phyloP scores from a whole-genome alignment of 1,140 invertebrate species.

The Drosophila nigrodunni region DNA sequence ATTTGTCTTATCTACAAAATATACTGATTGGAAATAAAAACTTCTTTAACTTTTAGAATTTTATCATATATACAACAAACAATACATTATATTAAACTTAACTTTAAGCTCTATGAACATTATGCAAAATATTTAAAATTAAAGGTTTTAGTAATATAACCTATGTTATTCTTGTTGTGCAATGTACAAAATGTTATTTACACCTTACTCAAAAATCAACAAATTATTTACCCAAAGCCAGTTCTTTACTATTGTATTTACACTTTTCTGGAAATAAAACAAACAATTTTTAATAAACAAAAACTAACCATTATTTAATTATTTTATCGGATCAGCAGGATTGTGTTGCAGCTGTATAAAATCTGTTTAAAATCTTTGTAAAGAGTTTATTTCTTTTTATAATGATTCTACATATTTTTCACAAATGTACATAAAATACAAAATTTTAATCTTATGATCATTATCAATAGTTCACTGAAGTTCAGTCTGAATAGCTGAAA shows the following conservation, averaged over 20 bases:
- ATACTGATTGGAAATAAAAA: too few relatives aligned
- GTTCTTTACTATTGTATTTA: background rate
- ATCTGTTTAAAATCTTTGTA: background rate
- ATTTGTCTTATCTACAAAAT: too few relatives aligned
- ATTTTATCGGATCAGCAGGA: too few relatives aligned
- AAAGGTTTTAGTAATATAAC: background rate
- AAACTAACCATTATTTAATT: background rate
- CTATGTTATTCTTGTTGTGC: background rate
- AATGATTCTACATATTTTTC: too few relatives aligned
- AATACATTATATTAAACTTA: background rate
- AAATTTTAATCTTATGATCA: too few relatives aligned
- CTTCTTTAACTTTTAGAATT: too few relatives aligned
- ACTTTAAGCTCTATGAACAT: background rate
- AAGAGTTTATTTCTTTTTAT: background rate
- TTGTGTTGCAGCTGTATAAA: too few relatives aligned
- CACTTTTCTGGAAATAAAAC: background rate
- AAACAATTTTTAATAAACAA: background rate
- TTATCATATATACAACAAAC: background rate
- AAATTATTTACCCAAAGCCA: background rate
- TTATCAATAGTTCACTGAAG: too few relatives aligned
- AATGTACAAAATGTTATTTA: slow-evolving; percentile 5
- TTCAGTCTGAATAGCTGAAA: too few relatives aligned
- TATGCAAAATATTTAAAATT: background rate
- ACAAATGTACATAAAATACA: too few relatives aligned
- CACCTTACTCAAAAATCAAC: background rate